phyloP scores from a whole-genome alignment of 2,797 vertebrate genomes.

The Gymnocypris eckloni region DNA sequence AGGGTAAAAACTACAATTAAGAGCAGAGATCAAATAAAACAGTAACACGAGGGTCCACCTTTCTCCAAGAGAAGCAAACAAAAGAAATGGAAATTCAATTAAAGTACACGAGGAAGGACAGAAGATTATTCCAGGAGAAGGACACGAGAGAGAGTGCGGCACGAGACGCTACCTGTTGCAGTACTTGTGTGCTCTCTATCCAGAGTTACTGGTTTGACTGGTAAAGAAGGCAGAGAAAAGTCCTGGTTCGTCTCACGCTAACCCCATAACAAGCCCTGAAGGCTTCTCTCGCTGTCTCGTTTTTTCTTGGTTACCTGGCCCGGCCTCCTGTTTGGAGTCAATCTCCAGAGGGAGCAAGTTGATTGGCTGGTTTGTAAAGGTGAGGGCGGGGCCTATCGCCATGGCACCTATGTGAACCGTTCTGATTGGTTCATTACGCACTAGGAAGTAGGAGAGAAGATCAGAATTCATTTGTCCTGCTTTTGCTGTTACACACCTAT shows the following conservation, averaged over 20 bases:
- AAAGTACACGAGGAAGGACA: constrained; percentile 75
- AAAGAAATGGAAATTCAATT: constrained; percentile 82
- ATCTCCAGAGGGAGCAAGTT: constrained; percentile 64
- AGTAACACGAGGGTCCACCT: constrained; percentile 85
- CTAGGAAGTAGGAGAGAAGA: constrained; percentile 69
- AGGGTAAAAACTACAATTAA: constrained; percentile 95
- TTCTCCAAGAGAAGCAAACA: constrained; percentile 85
- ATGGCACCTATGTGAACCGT: constrained; percentile 63
- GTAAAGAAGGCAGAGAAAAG: constrained; percentile 83
- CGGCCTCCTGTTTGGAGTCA: constrained; percentile 78
- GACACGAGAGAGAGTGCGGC: constrained; percentile 78
- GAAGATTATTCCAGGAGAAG: constrained; percentile 76
- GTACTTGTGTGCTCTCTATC: constrained; percentile 82
- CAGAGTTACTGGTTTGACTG: constrained; percentile 87
- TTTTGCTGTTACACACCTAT: constrained; percentile 49
- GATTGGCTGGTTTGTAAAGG: constrained; percentile 87
- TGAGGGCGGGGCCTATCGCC: constrained; percentile 81
- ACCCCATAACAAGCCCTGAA: constrained; percentile 86
- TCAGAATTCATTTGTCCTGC: constrained; percentile 50
- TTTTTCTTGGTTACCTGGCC: constrained; percentile 86
- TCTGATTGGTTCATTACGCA: constrained; percentile 75
- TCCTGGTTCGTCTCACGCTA: constrained; percentile 84
- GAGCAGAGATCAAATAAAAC: constrained; percentile 88
- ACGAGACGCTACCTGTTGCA: constrained; percentile 87
- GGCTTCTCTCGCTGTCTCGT: constrained; percentile 59